Percentiles rank a stretch among this genome's conserved stretches.
These are phyloP conservation scores for Chelonus formosanus DNA, from an alignment of 2,888 invertebrate species.

Conservation along the genomic window DNA sequence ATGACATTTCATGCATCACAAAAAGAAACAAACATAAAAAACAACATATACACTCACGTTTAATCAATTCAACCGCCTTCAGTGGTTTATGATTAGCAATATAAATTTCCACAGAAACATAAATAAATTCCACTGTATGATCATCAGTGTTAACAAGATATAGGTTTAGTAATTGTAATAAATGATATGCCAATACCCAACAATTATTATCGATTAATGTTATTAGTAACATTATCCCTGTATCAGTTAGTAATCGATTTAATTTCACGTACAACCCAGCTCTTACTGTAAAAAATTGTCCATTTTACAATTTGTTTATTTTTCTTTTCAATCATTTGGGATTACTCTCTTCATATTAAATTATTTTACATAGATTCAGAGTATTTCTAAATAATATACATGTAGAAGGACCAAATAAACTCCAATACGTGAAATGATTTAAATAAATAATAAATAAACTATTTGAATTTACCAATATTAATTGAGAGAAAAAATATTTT, in stretches of 20 bases:
- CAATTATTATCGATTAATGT: conserved; percentile 47
- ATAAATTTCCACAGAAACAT: conserved; percentile 53
- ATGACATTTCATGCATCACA: too few relatives aligned
- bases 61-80: conserved; percentile 51
- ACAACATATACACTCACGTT: conserved; percentile 50
- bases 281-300: background rate
- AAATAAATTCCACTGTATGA: conserved; percentile 41
- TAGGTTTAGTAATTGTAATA: conserved; percentile 44
- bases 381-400: too few relatives aligned
- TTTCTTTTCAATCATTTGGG: too few relatives aligned
- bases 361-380: too few relatives aligned
- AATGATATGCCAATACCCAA: conserved; percentile 50
- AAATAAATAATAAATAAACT: too few relatives aligned
- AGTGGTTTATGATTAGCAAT: conserved; percentile 52
- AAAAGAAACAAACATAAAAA: background rate
- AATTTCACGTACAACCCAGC: background rate
- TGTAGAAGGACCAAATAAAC: too few relatives aligned
- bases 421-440: too few relatives aligned
- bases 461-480: too few relatives aligned
- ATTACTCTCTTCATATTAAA: too few relatives aligned
- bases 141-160: conserved; percentile 36
- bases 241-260: conserved; percentile 44
- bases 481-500: too few relatives aligned
- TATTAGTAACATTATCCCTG: conserved; percentile 46
- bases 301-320: background rate